Conservation (phyloP, 2,888 invertebrate species). For the Leucophenga montana region DNA sequence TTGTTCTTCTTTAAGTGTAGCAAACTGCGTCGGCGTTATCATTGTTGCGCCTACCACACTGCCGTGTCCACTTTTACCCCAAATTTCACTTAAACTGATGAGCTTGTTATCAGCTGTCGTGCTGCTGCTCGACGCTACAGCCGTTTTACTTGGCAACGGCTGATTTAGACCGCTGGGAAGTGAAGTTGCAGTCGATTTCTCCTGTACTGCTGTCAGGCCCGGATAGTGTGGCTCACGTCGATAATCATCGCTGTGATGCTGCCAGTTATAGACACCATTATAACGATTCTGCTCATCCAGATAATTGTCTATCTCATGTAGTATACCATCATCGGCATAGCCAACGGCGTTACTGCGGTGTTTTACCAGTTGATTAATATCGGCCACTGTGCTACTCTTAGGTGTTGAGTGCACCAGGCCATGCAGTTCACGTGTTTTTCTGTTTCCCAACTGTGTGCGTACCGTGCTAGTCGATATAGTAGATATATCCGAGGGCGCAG, state of each 20-base stretch:
- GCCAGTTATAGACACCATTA: constrained; percentile 42
- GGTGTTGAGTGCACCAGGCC: constrained; percentile 70
- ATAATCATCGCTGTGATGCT: constrained; percentile 58
- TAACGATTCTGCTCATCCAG: constrained; percentile 55
- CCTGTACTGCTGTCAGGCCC: constrained; percentile 39
- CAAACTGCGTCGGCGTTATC: constrained; percentile 56
- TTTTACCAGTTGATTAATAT: constrained; percentile 11
- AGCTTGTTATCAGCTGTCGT: constrained; percentile 54
- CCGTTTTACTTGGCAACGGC: constrained; percentile 9
- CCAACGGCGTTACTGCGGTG: neutral
- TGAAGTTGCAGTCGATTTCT: constrained; percentile 39
- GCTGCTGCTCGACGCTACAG: no score
- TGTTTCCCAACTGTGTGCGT: constrained; percentile 44
- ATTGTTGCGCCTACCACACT: constrained; percentile 42
- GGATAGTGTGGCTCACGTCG: constrained; percentile 26
- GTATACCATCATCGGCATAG: constrained; percentile 51
- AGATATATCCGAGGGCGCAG: constrained; percentile 67
- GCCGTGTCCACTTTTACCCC: constrained; percentile 68
- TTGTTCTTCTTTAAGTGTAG: constrained; percentile 83
- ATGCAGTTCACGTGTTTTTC: constrained; percentile 33
- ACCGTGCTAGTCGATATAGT: constrained; percentile 69
- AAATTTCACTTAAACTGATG: constrained; percentile 71
- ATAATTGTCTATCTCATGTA: constrained; percentile 70
- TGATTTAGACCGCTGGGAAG: constrained; percentile 53
- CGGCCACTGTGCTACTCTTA: constrained; percentile 47